These are phyloP conservation scores for Argyresthia albistria DNA, from an alignment of 2,888 invertebrate genomes.

Conservation along the genomic window DNA sequence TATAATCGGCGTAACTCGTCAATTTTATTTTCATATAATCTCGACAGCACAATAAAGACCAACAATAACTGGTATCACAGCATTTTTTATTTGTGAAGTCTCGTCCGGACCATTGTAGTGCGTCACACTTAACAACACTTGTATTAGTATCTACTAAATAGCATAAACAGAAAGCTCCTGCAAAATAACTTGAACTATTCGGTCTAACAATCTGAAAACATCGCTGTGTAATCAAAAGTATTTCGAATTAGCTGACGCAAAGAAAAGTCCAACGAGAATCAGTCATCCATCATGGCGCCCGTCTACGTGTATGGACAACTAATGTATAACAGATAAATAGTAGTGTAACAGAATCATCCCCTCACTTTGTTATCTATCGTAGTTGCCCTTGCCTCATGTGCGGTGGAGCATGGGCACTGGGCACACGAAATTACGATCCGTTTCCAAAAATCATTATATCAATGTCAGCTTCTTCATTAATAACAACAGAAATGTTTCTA, in stretches of 20 bases:
- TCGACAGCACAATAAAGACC: constrained; percentile 19
- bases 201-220: background rate
- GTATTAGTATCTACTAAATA: no score
- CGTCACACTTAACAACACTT: background rate
- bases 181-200: no score
- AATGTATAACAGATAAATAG: constrained; percentile 31
- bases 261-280: constrained; percentile 25
- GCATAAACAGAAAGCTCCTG: no score
- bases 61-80: constrained; percentile 66
- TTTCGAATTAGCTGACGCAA: background rate
- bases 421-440: background rate
- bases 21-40: background rate
- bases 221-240: background rate
- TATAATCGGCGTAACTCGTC: no score
- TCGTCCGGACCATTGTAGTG: constrained; percentile 21
- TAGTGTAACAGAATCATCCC: constrained; percentile 56
- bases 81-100: constrained; percentile 52
- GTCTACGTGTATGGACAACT: constrained; percentile 52
- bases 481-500: no score
- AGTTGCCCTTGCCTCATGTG: constrained; percentile 20
- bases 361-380: constrained; percentile 52
- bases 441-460: background rate
- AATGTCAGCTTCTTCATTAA: no score
- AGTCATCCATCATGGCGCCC: constrained; percentile 55
- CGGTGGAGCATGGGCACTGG: background rate